phyloP scores from a whole-genome alignment of 2,113 vertebrate genomes.

The Proterorhinus semilunaris region DNA sequence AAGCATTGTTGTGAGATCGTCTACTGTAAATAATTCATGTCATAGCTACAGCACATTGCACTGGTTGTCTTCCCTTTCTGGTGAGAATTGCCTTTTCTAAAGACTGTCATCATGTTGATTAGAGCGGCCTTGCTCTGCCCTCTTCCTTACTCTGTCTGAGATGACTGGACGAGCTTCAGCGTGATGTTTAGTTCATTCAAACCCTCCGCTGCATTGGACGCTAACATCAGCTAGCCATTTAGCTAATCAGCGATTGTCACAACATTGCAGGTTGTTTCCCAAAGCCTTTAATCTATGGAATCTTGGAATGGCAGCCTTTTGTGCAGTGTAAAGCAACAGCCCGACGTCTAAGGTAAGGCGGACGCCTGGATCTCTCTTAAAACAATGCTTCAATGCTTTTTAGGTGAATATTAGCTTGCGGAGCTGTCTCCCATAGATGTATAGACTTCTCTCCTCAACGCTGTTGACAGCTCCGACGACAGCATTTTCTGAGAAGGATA shows the following conservation, averaged over 20 bases:
- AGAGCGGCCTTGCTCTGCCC: slow-evolving; percentile 44
- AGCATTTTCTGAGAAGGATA: not conserved
- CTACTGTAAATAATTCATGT: slow-evolving; percentile 70
- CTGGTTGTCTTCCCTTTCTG: slow-evolving; percentile 25
- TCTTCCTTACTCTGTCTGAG: slow-evolving; percentile 20
- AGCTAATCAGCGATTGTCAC: slow-evolving; percentile 62
- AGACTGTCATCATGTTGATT: slow-evolving; percentile 22
- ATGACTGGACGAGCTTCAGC: slow-evolving; percentile 40
- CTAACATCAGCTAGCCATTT: slow-evolving; percentile 50
- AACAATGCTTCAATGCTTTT: not conserved
- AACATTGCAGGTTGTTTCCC: slow-evolving; percentile 25
- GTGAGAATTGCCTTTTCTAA: slow-evolving; percentile 18
- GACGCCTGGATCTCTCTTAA: not conserved
- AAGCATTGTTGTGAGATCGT: slow-evolving; percentile 38
- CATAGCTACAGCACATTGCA: slow-evolving; percentile 38
- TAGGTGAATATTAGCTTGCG: slow-evolving; percentile 27
- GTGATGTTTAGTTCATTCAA: slow-evolving; percentile 31
- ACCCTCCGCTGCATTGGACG: slow-evolving; percentile 20
- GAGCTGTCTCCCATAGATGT: slow-evolving; percentile 12
- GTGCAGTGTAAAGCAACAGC: slow-evolving; percentile 18
- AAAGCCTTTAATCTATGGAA: slow-evolving; percentile 21
- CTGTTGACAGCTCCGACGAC: slow-evolving; percentile 48
- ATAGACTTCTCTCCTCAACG: slow-evolving; percentile 20
- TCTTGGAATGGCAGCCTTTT: slow-evolving; percentile 48
- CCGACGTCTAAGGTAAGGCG: slow-evolving; percentile 51